Percentiles rank a stretch among this genome's conserved stretches.
phyloP scores from a whole-genome alignment of 2,888 invertebrate genomes.

The Phrixothrix hirtus region DNA sequence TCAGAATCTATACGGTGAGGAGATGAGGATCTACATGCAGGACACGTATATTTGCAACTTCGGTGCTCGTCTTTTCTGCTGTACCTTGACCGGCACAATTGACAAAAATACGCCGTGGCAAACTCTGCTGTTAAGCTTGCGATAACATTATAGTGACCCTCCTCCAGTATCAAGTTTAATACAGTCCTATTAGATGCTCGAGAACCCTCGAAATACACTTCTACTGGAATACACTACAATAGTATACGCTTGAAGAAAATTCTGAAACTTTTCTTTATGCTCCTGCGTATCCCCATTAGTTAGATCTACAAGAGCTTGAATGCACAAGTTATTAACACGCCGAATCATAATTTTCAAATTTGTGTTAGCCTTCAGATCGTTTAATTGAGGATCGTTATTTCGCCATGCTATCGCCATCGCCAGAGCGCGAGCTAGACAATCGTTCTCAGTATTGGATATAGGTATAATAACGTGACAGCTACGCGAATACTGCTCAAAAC shows the following conservation, averaged over 20 bases:
- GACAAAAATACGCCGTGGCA: not conserved
- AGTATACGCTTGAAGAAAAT: not conserved
- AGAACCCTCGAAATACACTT: not conserved
- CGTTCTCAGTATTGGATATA: not conserved
- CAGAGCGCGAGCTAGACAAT: not conserved
- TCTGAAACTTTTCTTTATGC: not conserved
- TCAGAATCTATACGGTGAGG: too few species aligned
- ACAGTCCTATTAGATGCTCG: not conserved
- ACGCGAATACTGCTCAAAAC: not conserved
- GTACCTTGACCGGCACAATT: not conserved
- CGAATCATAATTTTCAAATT: too few species aligned
- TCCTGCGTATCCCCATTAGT: too few species aligned
- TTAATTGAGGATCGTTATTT: too few species aligned
- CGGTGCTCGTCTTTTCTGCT: not conserved
- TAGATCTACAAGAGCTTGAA: too few species aligned
- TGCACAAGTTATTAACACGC: too few species aligned
- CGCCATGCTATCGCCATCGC: too few species aligned
- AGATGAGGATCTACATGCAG: too few species aligned
- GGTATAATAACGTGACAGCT: not conserved
- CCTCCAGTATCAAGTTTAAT: not conserved
- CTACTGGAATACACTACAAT: not conserved
- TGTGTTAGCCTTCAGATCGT: too few species aligned
- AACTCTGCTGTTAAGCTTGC: constrained; percentile 1
- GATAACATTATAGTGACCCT: not conserved
- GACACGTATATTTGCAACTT: not conserved